Percentiles rank a stretch among this genome's conserved stretches.
Evolutionary conservation across 2,113 vertebrate species (phyloP).

Genomic region (Peucedramus taeniatus): DNA sequence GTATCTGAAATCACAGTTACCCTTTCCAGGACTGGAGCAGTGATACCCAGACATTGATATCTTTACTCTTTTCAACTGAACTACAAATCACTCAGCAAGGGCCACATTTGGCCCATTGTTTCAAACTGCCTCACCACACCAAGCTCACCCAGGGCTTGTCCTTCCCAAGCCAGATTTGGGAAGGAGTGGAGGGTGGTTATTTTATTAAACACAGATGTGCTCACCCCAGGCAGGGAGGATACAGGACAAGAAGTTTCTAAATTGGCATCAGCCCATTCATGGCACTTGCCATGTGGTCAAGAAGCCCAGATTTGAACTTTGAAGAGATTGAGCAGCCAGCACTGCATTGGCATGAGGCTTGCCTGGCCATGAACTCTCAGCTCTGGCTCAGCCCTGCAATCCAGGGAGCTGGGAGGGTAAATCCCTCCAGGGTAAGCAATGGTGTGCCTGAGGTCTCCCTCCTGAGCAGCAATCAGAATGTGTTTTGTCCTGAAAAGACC

Average conservation of each 20-base stretch:
- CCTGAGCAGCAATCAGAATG: background rate
- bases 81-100: background rate
- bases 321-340: background rate
- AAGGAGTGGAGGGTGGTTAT: background rate
- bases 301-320: background rate
- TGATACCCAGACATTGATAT: background rate
- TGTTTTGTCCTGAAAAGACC: background rate
- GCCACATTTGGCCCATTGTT: background rate
- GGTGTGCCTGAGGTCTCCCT: background rate
- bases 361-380: background rate
- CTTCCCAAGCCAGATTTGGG: background rate
- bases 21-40: background rate
- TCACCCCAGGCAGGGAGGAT: background rate
- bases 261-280: background rate
- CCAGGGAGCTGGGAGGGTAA: background rate
- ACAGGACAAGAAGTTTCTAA: background rate
- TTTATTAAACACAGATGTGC: background rate
- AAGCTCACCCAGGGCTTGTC: background rate
- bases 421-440: background rate
- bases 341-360: background rate
- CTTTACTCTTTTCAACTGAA: background rate
- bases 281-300: too few species aligned
- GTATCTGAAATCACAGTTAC: background rate
- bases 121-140: accelerated
- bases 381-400: background rate